These are phyloP conservation scores for Thalassophryne amazonica DNA, from an alignment of 2,797 vertebrate genomes.

Conservation along the genomic window DNA sequence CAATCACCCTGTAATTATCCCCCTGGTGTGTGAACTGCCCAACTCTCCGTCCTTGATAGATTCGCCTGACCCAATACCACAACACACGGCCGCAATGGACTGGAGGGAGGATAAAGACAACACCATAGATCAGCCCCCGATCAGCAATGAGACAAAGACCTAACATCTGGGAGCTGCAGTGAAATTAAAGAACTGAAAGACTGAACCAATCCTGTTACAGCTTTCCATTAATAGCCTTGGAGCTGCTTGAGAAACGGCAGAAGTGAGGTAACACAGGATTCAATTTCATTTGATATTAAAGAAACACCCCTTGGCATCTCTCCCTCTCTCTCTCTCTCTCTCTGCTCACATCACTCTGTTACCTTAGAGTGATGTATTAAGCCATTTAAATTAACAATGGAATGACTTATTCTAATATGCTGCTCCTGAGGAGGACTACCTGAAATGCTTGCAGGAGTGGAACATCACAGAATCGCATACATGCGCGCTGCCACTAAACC, in stretches of 20 bases:
- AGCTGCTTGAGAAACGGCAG: conserved; percentile 70
- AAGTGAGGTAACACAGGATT: conserved; percentile 62
- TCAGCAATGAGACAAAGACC: conserved; percentile 73
- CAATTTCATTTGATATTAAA: conserved; percentile 80
- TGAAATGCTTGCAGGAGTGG: conserved; percentile 55
- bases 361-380: conserved; percentile 95
- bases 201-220: conserved; percentile 65
- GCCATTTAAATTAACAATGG: conserved; percentile 98
- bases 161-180: conserved; percentile 66
- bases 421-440: conserved; percentile 65
- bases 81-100: conserved; percentile 58
- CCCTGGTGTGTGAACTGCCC: conserved; percentile 69
- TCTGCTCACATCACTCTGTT: conserved; percentile 60
- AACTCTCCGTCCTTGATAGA: conserved; percentile 74
- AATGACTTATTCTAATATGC: conserved; percentile 95
- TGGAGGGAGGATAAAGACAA: conserved; percentile 62
- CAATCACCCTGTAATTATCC: conserved; percentile 80
- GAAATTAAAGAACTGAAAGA: conserved; percentile 71
- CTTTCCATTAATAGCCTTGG: conserved; percentile 69
- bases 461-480: conserved; percentile 51
- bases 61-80: conserved; percentile 77
- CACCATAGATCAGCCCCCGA: conserved; percentile 66
- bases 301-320: conserved; percentile 95
- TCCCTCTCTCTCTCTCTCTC: conserved; percentile 63
- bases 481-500: conserved; percentile 77